phyloP scores from a whole-genome alignment of 1,140 invertebrate genomes.

The Pseudomyrmex gracilis region DNA sequence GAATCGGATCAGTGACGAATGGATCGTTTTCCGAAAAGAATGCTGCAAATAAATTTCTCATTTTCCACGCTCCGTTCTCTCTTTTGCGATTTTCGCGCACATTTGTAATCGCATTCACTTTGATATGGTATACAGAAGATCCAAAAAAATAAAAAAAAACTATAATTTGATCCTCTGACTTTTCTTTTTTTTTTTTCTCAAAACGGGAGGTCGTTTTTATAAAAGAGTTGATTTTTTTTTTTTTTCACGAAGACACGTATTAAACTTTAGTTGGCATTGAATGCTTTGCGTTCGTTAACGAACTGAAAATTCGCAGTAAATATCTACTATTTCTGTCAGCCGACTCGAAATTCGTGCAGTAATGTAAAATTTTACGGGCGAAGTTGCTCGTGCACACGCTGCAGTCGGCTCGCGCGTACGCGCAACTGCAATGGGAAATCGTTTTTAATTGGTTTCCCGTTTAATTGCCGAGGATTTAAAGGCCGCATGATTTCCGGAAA shows the following conservation, averaged over 20 bases:
- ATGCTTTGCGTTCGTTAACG: neutral
- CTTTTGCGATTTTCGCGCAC: too few species aligned
- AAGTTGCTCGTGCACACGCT: slow-evolving; percentile 3
- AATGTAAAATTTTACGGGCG: slow-evolving; percentile 31
- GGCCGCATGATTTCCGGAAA: slow-evolving; percentile 50
- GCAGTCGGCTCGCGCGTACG: neutral
- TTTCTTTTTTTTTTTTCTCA: too few species aligned
- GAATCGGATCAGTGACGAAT: slow-evolving; percentile 32
- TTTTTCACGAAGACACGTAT: too few species aligned
- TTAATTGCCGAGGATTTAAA: slow-evolving; percentile 67
- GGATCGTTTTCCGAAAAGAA: neutral
- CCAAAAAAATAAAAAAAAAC: too few species aligned
- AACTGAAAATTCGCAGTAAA: neutral
- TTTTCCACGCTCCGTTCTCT: too few species aligned
- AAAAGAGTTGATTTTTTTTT: too few species aligned
- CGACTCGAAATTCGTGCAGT: neutral
- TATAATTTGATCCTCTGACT: too few species aligned
- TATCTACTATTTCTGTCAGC: neutral
- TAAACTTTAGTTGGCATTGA: neutral
- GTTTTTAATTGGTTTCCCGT: slow-evolving; percentile 67
- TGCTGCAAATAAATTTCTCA: too few species aligned
- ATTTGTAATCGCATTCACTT: too few species aligned
- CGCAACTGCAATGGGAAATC: neutral
- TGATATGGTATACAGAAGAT: too few species aligned
- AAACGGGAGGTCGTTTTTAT: too few species aligned